Percentiles rank a stretch among this genome's conserved stretches.
Evolutionary conservation across 2,113 vertebrate genomes (phyloP).

Genomic region (Boulengerochromis microlepis): DNA sequence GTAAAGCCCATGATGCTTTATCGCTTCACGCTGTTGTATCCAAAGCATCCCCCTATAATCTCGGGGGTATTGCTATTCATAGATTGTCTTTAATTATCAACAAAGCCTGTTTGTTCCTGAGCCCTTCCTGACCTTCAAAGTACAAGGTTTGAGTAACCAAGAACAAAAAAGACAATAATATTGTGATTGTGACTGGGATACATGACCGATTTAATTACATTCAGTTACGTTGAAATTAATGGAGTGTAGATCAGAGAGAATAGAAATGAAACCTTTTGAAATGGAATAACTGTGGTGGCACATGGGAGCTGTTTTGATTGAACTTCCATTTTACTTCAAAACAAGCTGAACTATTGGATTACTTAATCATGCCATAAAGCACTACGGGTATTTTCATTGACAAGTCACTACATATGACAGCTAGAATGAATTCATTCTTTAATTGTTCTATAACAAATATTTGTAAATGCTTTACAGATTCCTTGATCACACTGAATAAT

Average conservation of each 20-base stretch:
- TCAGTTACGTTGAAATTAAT: neutral
- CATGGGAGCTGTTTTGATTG: neutral
- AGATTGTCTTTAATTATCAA: constrained; percentile 13
- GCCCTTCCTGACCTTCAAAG: neutral
- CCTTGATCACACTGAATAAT: neutral
- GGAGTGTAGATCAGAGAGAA: neutral
- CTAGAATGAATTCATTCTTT: neutral
- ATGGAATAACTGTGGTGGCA: neutral
- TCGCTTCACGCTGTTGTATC: neutral
- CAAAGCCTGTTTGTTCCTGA: neutral
- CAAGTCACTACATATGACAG: neutral
- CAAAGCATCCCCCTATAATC: neutral
- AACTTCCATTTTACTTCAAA: neutral
- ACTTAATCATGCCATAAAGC: neutral
- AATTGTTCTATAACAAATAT: neutral
- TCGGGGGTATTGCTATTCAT: neutral
- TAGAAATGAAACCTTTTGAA: neutral
- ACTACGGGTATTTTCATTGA: neutral
- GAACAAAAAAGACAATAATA: neutral
- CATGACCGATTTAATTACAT: neutral
- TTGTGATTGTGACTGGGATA: neutral
- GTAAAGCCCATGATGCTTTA: neutral
- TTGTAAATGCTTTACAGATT: neutral
- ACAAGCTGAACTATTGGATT: neutral
- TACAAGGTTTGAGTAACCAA: neutral